Base-by-base conservation (phyloP, 2,888 invertebrate genomes). In the Agrochola macilenta region DNA sequence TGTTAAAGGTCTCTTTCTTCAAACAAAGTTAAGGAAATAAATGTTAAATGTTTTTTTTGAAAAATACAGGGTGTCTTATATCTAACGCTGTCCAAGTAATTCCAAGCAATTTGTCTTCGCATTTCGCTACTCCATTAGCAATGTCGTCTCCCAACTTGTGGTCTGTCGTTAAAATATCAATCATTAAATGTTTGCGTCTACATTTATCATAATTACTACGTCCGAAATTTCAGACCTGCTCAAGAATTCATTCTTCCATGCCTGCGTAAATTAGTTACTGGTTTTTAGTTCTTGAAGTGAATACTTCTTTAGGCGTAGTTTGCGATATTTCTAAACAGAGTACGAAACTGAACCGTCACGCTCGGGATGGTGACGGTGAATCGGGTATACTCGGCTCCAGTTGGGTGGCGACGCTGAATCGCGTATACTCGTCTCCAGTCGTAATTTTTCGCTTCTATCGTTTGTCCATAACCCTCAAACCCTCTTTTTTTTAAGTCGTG, bases 121-220 rank as follows among this genome's bases (percentile, higher is more conserved):
- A 66, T 82, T 81, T 86, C 70, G 76, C 69, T 74, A 69, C 66
- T 78, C 88, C 86, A 89, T 89, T 89, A 87, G 82, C 81, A 76
- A 69, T 84, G 79, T 81, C 86, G 77, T 85, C 86, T 78, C 69
- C 70, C 61, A 78, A 84, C 76, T 87, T 78, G 84, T 81, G 79
- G 82, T 82, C 80, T 76, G 73, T 81, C 78, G 76, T 86, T 83
- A 71, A 83, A 88, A 86, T 89, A 89, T 85, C 81, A 84, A 89
- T 88, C 83, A 89, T 85, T 76, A 86, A 86, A 86, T 87, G 76
- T 79, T 85, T 86, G 52, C 64, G 35, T 52, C 35, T 39, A 61
- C 76, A 83, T 87, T 87, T 74, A 83, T 88, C 87, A 87, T 78
- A 83, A 88, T 87, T 82, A 82, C 49, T 61, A 52, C 52, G 82